A percentile compares a stretch with the other conserved stretches of the same genome.
phyloP scores from a whole-genome alignment of 2,797 vertebrate species.

The Novumbra hubbsi region DNA sequence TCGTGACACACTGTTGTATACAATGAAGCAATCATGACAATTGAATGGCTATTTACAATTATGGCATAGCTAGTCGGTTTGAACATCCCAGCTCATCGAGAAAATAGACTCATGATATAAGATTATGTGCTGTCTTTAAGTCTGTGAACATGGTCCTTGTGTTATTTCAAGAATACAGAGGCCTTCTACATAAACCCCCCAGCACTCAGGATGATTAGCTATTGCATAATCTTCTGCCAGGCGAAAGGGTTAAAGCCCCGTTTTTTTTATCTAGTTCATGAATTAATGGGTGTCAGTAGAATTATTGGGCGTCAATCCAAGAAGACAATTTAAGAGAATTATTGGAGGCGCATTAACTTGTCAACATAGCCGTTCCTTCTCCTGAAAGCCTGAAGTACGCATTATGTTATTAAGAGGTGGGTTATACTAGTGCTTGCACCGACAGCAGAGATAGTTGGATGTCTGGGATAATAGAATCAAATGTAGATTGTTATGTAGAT shows the following conservation, averaged over 20 bases:
- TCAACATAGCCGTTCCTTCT: conserved; percentile 66
- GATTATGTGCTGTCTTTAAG: conserved; percentile 7
- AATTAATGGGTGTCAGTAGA: conserved; percentile 60
- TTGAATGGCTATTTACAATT: conserved; percentile 5
- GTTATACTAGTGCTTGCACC: conserved; percentile 39
- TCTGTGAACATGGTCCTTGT: conserved; percentile 34
- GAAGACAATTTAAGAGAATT: conserved; percentile 77
- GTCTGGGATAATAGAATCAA: conserved; percentile 12
- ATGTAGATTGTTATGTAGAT: conserved; percentile 21
- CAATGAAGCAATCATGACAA: not conserved
- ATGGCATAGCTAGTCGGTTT: conserved; percentile 4
- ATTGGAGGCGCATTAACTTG: conserved; percentile 73
- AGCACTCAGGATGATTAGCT: conserved; percentile 77
- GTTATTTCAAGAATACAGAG: conserved; percentile 52
- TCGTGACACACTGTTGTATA: not conserved
- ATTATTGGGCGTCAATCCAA: conserved; percentile 70
- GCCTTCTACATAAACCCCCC: conserved; percentile 59
- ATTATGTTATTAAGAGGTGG: conserved; percentile 57
- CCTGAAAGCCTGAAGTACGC: conserved; percentile 56
- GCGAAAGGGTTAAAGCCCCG: conserved; percentile 71
- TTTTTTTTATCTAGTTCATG: conserved; percentile 72
- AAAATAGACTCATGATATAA: not conserved
- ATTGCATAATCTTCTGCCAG: conserved; percentile 67
- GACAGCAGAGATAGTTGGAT: conserved; percentile 27
- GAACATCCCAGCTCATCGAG: conserved; percentile 4